A percentile compares a stretch with the other conserved stretches of the same genome.
Evolutionary conservation across 2,113 vertebrate genomes (phyloP).

Genomic region (Willisornis vidua): DNA sequence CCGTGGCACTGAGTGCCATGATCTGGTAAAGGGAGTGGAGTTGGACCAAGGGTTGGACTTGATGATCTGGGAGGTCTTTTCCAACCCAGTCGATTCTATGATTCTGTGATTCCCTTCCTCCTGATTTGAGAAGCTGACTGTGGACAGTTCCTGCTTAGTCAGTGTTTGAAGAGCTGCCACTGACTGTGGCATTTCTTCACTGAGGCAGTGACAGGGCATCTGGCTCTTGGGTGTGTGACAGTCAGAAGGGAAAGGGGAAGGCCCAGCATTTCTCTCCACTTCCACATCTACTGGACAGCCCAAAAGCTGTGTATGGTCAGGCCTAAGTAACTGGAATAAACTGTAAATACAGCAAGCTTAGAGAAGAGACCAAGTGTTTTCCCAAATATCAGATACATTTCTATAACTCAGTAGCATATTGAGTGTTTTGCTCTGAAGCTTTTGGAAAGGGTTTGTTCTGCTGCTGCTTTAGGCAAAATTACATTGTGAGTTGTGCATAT

Average conservation of each 20-base stretch:
- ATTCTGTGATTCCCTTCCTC: background rate
- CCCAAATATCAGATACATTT: background rate
- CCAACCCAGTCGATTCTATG: no score
- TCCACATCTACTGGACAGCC: background rate
- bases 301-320: background rate
- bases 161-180: background rate
- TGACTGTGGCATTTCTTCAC: background rate
- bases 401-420: background rate
- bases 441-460: background rate
- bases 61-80: no score
- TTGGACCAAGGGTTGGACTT: no score
- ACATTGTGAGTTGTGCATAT: fast-evolving
- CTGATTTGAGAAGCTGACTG: background rate
- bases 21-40: no score
- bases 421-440: background rate
- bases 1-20: no score
- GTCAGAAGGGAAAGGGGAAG: background rate
- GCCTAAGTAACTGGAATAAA: background rate
- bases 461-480: background rate
- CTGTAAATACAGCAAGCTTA: background rate
- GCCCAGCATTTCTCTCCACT: background rate
- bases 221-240: background rate
- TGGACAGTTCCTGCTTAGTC: background rate
- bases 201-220: background rate
- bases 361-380: background rate